Evolutionary conservation across 2,797 vertebrate genomes (phyloP).

Genomic region (Buceros bicornis): DNA sequence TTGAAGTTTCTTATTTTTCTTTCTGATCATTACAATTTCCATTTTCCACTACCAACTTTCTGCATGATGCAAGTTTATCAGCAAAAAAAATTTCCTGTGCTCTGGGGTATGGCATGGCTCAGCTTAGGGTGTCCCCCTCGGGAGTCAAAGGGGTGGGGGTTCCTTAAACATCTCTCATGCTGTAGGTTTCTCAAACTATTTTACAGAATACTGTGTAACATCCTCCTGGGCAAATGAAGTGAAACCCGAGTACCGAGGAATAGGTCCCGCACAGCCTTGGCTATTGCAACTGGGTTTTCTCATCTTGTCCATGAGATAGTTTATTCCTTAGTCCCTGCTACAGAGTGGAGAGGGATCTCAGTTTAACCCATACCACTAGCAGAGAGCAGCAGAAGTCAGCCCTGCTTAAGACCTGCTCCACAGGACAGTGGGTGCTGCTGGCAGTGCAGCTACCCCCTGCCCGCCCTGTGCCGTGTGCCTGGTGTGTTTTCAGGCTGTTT

Average conservation of each 20-base stretch:
- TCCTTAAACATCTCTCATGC: not conserved
- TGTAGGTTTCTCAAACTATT: not conserved
- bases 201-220: not conserved
- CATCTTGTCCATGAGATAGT: not conserved
- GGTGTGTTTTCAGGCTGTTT: not conserved
- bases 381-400: not conserved
- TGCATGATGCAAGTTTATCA: constrained; percentile 73
- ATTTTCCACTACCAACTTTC: constrained; percentile 64
- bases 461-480: accelerated
- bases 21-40: constrained; percentile 24
- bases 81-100: not conserved
- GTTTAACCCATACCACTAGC: not conserved
- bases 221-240: not conserved
- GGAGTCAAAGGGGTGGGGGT: not conserved
- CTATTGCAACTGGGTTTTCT: not conserved
- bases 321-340: not conserved
- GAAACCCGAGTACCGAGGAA: not conserved
- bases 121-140: not conserved
- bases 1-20: constrained; percentile 43
- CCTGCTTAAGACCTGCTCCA: accelerated
- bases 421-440: not conserved
- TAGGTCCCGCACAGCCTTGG: not conserved
- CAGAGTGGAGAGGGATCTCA: not conserved
- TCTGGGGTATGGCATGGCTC: constrained; percentile 51
- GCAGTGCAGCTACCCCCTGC: accelerated